Base-by-base conservation (phyloP, 2,113 vertebrate genomes). In the Halcyon senegalensis region DNA sequence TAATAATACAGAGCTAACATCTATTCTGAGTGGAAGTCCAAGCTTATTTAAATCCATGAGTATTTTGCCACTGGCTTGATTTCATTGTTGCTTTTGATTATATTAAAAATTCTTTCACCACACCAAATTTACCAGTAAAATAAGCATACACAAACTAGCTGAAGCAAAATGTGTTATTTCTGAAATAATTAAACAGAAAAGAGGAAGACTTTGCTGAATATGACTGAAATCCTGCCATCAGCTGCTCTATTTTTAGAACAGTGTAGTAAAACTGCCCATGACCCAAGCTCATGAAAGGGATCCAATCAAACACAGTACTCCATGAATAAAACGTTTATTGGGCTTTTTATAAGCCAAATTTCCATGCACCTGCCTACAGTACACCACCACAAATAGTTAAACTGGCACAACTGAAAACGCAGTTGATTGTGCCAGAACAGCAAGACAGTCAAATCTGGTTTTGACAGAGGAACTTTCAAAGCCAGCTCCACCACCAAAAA, bases 1-100 rank as follows among this genome's bases (percentile, higher is more conserved):
- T 84, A 79, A 88, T 48, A 85, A 68, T 62, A 77, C 16, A 87
- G 60, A 84, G 25, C 17, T 70, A 50, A 77, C 20, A 67, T 60
- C 60, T 81, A 37, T 67, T 64, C 51, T 89, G 73, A 78, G 73
- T 75, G 51, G 81, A 92, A 95, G 51, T 18, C 11, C 0, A 0
- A 84, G 17, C 0, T 92, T 81, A 92, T 87, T 94, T 81, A 75
- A 46, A 89, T 51, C 58, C 64, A 51, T 1, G 2, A 75, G 16
- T 78, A 81, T 92, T 82, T 92, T 96, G 46, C 56, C 48, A 39
- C 30, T 51, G 64, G 60, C n/a, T 94, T 81, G 33, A 94, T 89
- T 96, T 78, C 76, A 74, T 75, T 75, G 30, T 41, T 92, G 27
- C 23, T 48, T 91, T 90, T 79, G 69, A 84, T 87, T 81, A 35